Percentiles rank a stretch among this genome's conserved stretches.
Conservation (phyloP, 1,140 invertebrate species). For the Diploscapter pachys region DNA sequence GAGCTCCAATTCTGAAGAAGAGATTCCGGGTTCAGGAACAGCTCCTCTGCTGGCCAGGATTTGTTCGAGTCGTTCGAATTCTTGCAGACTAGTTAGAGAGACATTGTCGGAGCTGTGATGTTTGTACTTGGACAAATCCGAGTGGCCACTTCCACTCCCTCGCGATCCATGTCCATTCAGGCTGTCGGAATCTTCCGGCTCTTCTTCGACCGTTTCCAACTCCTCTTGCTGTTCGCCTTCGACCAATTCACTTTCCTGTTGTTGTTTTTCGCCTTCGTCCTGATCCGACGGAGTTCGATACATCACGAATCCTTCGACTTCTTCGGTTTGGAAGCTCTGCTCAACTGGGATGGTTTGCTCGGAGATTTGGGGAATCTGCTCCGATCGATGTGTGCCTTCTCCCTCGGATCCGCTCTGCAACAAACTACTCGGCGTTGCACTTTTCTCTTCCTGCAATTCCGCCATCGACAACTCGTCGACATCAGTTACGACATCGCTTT, state of each 20-base stretch:
- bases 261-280: not conserved
- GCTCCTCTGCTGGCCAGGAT: conserved; percentile 37
- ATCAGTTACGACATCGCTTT: too few relatives aligned
- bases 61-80: conserved; percentile 49
- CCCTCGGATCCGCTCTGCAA: too few relatives aligned
- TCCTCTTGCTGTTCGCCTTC: conserved; percentile 13
- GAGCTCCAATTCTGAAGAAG: conserved; percentile 37
- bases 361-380: too few relatives aligned
- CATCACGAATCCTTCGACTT: conserved; percentile 23
- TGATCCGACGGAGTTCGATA: not conserved
- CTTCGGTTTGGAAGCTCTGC: not conserved
- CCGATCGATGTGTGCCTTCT: too few relatives aligned
- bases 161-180: conserved; percentile 18
- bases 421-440: too few relatives aligned
- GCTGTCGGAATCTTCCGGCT: conserved; percentile 43
- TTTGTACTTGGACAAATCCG: conserved; percentile 35
- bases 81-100: conserved; percentile 45
- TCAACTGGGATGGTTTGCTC: too few relatives aligned
- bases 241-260: conserved; percentile 23
- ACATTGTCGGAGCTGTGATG: conserved; percentile 44
- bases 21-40: conserved; percentile 10
- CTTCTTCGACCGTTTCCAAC: conserved; percentile 43
- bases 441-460: too few relatives aligned
- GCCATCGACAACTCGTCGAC: too few relatives aligned
- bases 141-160: conserved; percentile 7